Evolutionary conservation across 1,140 invertebrate genomes (phyloP).

Genomic region (Drosophila miranda): DNA sequence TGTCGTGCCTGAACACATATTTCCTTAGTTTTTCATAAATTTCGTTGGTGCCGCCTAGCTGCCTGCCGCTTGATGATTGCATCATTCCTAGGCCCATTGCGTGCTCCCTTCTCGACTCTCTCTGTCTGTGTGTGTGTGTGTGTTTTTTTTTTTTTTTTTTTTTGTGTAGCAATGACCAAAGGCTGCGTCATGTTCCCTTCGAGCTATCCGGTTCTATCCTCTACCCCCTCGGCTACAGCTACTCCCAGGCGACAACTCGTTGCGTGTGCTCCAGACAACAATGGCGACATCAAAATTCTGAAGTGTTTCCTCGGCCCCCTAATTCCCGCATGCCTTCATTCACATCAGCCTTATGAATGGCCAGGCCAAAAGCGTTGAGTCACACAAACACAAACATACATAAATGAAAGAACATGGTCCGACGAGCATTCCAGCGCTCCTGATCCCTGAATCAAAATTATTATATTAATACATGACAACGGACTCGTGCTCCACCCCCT

Average conservation of each 20-base stretch:
- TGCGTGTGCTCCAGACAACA: slow-evolving; percentile 75
- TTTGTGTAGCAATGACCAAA: slow-evolving; percentile 67
- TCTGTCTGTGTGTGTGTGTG: neutral
- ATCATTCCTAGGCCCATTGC: slow-evolving; percentile 73
- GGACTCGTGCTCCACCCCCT: neutral
- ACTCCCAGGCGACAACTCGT: slow-evolving; percentile 68
- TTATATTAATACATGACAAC: slow-evolving; percentile 59
- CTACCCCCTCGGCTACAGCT: neutral
- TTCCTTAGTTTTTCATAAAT: slow-evolving; percentile 19
- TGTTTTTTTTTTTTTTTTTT: too few relatives aligned
- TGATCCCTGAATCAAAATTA: slow-evolving; percentile 49
- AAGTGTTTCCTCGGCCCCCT: slow-evolving; percentile 36
- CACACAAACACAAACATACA: slow-evolving; percentile 43
- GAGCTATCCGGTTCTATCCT: neutral
- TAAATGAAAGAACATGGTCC: slow-evolving; percentile 4
- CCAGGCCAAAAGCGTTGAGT: slow-evolving; percentile 61
- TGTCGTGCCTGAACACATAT: slow-evolving; percentile 2
- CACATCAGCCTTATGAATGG: slow-evolving; percentile 41
- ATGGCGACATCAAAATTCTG: slow-evolving; percentile 73
- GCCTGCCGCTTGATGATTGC: slow-evolving; percentile 52
- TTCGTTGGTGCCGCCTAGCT: slow-evolving; percentile 13
- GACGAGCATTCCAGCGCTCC: slow-evolving; percentile 13
- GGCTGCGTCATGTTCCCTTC: slow-evolving; percentile 62
- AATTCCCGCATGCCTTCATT: neutral
- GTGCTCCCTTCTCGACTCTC: slow-evolving; percentile 35